phyloP scores from a whole-genome alignment of 2,797 vertebrate species.

The Paguma larvata region DNA sequence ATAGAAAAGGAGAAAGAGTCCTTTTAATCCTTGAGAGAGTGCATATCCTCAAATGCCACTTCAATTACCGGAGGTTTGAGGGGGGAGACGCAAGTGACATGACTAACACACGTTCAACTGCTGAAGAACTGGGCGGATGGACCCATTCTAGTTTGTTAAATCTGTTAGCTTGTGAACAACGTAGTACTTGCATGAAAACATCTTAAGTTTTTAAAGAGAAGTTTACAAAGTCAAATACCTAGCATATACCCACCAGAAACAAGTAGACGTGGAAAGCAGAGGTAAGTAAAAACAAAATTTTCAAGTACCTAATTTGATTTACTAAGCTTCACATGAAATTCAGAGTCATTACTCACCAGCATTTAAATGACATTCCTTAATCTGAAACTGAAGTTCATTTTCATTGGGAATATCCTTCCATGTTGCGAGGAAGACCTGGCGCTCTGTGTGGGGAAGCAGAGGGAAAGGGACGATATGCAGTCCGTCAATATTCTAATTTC shows the following conservation, averaged over 20 bases:
- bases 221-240: slow-evolving; percentile 38
- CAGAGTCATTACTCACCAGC: slow-evolving; percentile 91
- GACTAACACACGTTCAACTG: background rate
- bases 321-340: slow-evolving; percentile 54
- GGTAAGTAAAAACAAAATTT: slow-evolving; percentile 53
- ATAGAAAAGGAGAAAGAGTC: background rate
- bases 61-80: background rate
- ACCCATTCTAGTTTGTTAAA: background rate
- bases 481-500: background rate
- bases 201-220: slow-evolving; percentile 44
- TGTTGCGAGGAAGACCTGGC: slow-evolving; percentile 98
- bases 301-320: slow-evolving; percentile 29
- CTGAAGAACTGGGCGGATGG: background rate
- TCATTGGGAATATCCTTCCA: slow-evolving; percentile 99
- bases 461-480: background rate
- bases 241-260: slow-evolving; percentile 1
- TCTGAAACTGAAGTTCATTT: slow-evolving; percentile 99
- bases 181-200: slow-evolving; percentile 30
- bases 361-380: slow-evolving; percentile 98
- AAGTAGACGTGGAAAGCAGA: slow-evolving; percentile 26
- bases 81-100: background rate
- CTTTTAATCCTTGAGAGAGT: slow-evolving; percentile 4
- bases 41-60: background rate
- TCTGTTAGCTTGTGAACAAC: slow-evolving; percentile 9
- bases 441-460: slow-evolving; percentile 89